These are phyloP conservation scores for Anguilla obscura DNA, from an alignment of 2,797 vertebrate species.

Conservation along the genomic window DNA sequence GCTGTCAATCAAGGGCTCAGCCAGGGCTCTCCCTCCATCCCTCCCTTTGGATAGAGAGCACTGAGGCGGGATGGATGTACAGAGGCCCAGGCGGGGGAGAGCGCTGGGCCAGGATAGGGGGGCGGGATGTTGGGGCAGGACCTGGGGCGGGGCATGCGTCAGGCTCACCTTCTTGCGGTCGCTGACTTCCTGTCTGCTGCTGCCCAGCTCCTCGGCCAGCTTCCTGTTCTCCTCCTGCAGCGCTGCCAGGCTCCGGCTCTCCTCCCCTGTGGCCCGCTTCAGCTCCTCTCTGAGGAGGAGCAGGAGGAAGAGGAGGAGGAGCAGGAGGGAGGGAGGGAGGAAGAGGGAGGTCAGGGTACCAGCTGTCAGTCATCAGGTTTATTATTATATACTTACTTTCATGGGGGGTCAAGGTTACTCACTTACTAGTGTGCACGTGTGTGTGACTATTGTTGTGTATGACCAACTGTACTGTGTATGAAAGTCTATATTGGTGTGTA, in stretches of 20 bases:
- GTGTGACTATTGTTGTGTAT: neutral
- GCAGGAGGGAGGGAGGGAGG: neutral
- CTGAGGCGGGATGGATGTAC: no score
- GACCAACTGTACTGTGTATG: neutral
- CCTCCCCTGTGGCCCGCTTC: slow-evolving; percentile 78
- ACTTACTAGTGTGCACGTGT: neutral
- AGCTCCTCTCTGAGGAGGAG: slow-evolving; percentile 78
- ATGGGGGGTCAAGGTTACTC: no score
- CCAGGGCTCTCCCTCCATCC: neutral
- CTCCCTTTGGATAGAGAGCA: no score
- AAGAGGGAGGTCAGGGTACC: neutral
- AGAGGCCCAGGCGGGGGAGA: neutral
- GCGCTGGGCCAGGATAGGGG: neutral
- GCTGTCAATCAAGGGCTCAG: neutral
- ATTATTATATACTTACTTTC: no score
- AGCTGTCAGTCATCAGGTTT: no score
- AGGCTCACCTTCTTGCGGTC: slow-evolving; percentile 67
- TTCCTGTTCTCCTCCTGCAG: slow-evolving; percentile 85
- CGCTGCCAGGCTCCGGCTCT: slow-evolving; percentile 76
- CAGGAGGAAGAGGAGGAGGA: neutral
- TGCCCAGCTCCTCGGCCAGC: slow-evolving; percentile 80
- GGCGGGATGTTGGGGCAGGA: neutral
- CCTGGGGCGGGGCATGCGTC: neutral
- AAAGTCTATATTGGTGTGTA: neutral
- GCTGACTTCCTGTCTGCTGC: slow-evolving; percentile 75